Conservation (phyloP, 2,888 invertebrate species). For the Buathra laborator region DNA sequence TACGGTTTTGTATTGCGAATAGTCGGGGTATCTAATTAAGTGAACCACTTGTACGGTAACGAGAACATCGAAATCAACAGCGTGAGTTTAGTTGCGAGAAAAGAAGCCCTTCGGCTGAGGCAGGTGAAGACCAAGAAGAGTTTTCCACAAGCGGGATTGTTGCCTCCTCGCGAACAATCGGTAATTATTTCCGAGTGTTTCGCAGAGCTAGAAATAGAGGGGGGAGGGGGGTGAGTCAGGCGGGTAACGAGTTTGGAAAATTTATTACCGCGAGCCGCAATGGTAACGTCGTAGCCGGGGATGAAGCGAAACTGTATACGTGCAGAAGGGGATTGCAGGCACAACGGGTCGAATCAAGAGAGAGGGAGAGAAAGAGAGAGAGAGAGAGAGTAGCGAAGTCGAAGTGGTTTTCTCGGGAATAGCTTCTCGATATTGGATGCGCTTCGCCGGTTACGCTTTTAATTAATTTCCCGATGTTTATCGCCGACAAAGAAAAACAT, state of each 20-base stretch:
- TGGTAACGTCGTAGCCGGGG: constrained; percentile 45
- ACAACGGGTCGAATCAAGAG: constrained; percentile 26
- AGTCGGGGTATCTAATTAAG: constrained; percentile 12
- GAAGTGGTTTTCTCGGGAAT: constrained; percentile 66
- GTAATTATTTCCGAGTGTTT: constrained; percentile 65
- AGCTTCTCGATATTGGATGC: constrained; percentile 70
- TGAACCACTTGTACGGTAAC: constrained; percentile 5
- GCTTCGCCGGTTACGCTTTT: constrained; percentile 66
- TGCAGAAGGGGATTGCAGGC: constrained; percentile 22
- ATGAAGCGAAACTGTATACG: constrained; percentile 20
- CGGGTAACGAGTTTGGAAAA: constrained; percentile 59
- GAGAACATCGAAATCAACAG: constrained; percentile 18
- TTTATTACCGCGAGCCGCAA: constrained; percentile 58
- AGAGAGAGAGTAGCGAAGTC: constrained; percentile 50
- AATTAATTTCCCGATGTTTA: constrained; percentile 71
- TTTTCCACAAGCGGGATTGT: constrained; percentile 26
- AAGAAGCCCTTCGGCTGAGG: not conserved
- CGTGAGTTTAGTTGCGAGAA: constrained; percentile 35
- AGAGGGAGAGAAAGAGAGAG: not conserved
- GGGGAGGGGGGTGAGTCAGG: not conserved
- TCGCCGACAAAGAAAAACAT: constrained; percentile 67
- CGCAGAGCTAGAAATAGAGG: constrained; percentile 20
- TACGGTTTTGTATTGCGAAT: not conserved
- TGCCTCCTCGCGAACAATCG: constrained; percentile 52
- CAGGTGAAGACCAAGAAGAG: constrained; percentile 8